A percentile compares a stretch with the other conserved stretches of the same genome.
phyloP scores from a whole-genome alignment of 1,140 invertebrate genomes.

The Tetranychus cinnabarinus region DNA sequence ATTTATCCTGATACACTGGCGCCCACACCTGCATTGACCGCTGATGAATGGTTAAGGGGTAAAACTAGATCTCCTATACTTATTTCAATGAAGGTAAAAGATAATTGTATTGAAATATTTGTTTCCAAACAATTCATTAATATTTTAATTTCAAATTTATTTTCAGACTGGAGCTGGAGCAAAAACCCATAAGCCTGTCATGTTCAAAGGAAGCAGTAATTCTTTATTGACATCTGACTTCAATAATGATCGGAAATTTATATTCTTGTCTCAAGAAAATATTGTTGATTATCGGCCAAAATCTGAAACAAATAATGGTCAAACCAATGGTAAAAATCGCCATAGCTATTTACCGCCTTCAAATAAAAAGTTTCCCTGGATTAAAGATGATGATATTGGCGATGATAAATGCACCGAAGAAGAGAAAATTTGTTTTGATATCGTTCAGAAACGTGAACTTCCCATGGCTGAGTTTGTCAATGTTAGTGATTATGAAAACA shows the following conservation, averaged over 20 bases:
- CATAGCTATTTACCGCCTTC: not conserved
- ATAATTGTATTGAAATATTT: not conserved
- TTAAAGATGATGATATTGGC: not conserved
- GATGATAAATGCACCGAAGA: not conserved
- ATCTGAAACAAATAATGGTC: not conserved
- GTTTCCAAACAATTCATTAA: not conserved
- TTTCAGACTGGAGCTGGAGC: slow-evolving; percentile 30
- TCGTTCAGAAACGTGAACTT: not conserved
- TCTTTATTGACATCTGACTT: slow-evolving; percentile 28
- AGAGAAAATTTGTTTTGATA: not conserved
- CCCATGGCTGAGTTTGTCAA: not conserved
- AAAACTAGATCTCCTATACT: slow-evolving; percentile 52
- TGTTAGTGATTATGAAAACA: not conserved
- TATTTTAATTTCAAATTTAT: not conserved
- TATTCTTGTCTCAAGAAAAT: slow-evolving; percentile 53
- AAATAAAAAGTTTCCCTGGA: not conserved
- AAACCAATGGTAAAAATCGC: not conserved
- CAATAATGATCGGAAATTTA: slow-evolving; percentile 59
- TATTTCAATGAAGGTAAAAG: slow-evolving; percentile 36
- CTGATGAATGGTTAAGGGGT: slow-evolving; percentile 65
- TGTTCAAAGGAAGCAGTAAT: slow-evolving; percentile 27
- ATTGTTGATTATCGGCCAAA: slow-evolving; percentile 45
- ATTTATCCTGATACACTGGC: slow-evolving; percentile 75
- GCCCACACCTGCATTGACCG: slow-evolving; percentile 50
- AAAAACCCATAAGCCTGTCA: slow-evolving; percentile 41